These are phyloP conservation scores for Scolopax bukidnonensis DNA, from an alignment of 2,797 vertebrate species.

Conservation along the genomic window DNA sequence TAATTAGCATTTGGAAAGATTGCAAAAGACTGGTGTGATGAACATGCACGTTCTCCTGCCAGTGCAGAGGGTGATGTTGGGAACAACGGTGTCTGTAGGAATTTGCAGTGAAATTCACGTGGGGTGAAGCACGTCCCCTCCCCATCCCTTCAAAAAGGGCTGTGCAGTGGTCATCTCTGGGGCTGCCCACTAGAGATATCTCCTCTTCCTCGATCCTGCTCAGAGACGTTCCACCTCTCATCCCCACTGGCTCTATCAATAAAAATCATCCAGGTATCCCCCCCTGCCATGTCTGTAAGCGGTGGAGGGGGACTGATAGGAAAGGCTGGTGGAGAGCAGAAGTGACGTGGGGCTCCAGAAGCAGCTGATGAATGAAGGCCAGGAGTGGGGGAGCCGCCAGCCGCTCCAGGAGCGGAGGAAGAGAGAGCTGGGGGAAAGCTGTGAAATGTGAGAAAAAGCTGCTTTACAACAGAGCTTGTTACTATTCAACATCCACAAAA, in stretches of 20 bases:
- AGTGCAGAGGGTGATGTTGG: neutral
- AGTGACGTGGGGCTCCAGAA: neutral
- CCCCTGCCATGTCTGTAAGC: rapidly evolving
- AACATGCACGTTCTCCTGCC: rapidly evolving
- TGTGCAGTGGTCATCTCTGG: neutral
- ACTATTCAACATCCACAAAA: neutral
- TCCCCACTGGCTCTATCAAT: neutral
- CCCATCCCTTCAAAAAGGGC: neutral
- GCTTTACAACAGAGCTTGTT: conserved; percentile 19
- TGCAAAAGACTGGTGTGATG: neutral
- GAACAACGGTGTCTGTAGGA: neutral
- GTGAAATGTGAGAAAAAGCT: conserved; percentile 47
- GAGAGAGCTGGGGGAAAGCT: neutral
- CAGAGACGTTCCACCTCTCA: neutral
- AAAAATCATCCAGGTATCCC: rapidly evolving
- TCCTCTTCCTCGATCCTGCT: neutral
- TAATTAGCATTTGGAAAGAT: neutral
- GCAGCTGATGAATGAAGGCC: neutral
- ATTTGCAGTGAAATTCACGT: neutral
- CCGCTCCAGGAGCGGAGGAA: neutral
- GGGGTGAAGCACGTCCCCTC: rapidly evolving
- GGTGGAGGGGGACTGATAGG: rapidly evolving
- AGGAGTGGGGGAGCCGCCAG: neutral
- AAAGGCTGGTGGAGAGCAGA: neutral
- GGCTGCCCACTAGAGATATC: neutral